Percentiles rank a stretch among this genome's conserved stretches.
phyloP scores from a whole-genome alignment of 2,797 vertebrate species.

The Cynopterus sphinx region DNA sequence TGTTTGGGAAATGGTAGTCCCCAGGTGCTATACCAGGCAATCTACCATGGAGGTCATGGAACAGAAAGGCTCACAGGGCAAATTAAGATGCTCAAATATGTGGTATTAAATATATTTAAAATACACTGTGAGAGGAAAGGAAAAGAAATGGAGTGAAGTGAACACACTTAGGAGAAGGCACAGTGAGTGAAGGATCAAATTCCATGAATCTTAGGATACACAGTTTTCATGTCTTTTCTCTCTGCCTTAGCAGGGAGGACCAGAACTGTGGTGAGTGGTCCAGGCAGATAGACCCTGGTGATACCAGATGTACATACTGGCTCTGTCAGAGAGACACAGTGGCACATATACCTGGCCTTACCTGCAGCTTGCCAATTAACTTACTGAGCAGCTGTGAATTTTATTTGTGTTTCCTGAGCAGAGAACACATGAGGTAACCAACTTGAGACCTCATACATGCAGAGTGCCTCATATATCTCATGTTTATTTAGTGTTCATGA shows the following conservation, averaged over 20 bases:
- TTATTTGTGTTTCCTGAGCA: neutral
- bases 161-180: neutral
- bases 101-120: neutral
- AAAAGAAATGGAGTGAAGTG: neutral
- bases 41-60: neutral
- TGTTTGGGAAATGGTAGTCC: neutral
- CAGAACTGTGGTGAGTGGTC: neutral
- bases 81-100: neutral
- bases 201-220: neutral
- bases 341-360: neutral
- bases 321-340: neutral
- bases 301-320: neutral
- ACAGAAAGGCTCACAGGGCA: neutral
- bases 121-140: neutral
- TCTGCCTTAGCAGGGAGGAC: neutral
- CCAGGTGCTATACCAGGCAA: neutral
- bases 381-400: neutral
- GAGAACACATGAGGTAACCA: neutral
- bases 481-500: neutral
- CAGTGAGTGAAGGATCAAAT: neutral
- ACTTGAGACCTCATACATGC: neutral
- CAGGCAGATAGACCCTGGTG: neutral
- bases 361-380: neutral
- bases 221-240: neutral
- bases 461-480: neutral